Base-by-base conservation (phyloP, 2,797 vertebrate genomes). In the Liparis tanakae region DNA sequence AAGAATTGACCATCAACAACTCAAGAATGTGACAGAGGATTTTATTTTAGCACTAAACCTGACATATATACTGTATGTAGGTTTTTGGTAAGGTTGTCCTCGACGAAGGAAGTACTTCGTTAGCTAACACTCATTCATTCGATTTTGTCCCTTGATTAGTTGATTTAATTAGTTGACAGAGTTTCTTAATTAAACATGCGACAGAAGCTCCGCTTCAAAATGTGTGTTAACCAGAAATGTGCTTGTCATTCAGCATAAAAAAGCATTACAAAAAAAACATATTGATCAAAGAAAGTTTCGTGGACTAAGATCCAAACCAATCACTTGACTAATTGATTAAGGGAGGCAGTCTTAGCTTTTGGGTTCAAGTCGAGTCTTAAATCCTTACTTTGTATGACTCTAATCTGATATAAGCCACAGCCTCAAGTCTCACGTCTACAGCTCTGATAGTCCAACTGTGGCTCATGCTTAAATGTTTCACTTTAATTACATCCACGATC, bases 1-100 rank as follows among this genome's bases (percentile, higher is more conserved):
- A 64, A 63, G 56, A 69, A 67, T 58, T 61, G 67, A 48, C 53
- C 78, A 20, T 72, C 74, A 74, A 76, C 72, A 50, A 17, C 60
- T 59, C 59, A 62, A 54, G 34, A 80, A n/a, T 36, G 17, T 67
- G 67, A 70, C 60, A 15, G 30, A 39, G 10, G 34, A 54, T 72
- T 59, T 54, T 71, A 67, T 12, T 72, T 71, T 56, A 30, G 59
- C 41, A 37, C 65, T 54, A 22, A 67, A 22, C 15, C 3, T 0
- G 6, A 10, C 1, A 17, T 65, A 53, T 51, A 18, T 12, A 2
- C 18, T 34, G 10, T 20, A 39, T 30, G 25, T 30, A 30, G 39
- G 20, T 25, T 71, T 50, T 33, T 10, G 39, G 33, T 43, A 6
- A 22, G 39, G 58, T 39, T 43, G 37, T 60, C 37, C 20, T 43